Evolutionary conservation across 2,797 vertebrate genomes (phyloP), one percentile per base, ranked within the genome.

Genomic region (Amniataba percoides): DNA sequence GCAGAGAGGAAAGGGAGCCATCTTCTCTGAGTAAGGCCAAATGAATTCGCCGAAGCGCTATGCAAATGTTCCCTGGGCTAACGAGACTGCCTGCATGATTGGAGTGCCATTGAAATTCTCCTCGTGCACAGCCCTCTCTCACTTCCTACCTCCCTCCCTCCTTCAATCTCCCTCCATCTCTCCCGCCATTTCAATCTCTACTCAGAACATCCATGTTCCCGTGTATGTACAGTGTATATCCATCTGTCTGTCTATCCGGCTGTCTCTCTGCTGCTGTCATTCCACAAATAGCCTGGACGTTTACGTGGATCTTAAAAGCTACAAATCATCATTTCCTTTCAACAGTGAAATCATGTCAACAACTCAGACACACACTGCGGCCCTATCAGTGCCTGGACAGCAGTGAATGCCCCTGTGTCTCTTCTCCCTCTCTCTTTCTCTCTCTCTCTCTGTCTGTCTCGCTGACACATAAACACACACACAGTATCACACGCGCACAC

Each of bases 91-190:
- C 94, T 95, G 93, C 91, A 92, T 95, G 95, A 95, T 95, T 95
- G 94, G 93, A 95, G 94, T 90, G 93, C 92, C 95, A 95, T 96
- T 95, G 93, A 95, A 95, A 96, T 95, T 95, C 95, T 94, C 90
- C 93, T 95, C 93, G 93, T 94, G 91, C 91, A 88, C 94, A 89
- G 86, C 86, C 84, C 78, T 90, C 87, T 86, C 84, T 91, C 90
- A 76, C 88, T 94, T 88, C 84, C 89, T 92, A 82, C 80, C 86
- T 86, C 81, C 84, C 87, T 88, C 84, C 78, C 85, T 89, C 77
- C 83, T 89, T 92, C 89, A 87, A 84, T 90, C 87, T 90, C 85
- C 72, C 86, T 86, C 87, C 83, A 89, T 91, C 83, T 88, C 87
- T 91, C 74, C 86, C 81, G 49, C 90, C 88, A 92, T 93, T 93